Conservation (phyloP, 2,797 vertebrate genomes). For the Eulemur rubriventer region DNA sequence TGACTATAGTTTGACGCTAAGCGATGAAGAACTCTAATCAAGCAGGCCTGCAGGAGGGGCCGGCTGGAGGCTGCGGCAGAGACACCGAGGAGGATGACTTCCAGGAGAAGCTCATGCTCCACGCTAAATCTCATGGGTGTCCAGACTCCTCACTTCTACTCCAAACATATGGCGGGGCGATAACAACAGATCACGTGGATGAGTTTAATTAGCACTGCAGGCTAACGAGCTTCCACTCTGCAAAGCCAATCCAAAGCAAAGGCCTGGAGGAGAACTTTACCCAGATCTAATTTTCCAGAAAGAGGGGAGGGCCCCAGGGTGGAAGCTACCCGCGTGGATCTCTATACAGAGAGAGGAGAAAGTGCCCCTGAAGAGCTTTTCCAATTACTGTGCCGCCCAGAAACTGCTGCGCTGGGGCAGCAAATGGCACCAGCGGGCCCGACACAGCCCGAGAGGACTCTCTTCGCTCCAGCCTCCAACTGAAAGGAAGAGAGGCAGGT, state of each 20-base stretch:
- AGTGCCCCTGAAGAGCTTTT: background rate
- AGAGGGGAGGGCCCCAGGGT: background rate
- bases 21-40: background rate
- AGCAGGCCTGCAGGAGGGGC: background rate
- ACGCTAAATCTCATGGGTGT: background rate
- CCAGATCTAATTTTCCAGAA: slow-evolving; percentile 19
- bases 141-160: background rate
- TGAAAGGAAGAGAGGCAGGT: background rate
- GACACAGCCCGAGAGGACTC: accelerated
- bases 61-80: background rate
- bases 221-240: background rate
- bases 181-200: background rate
- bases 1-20: background rate
- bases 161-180: background rate
- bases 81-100: background rate
- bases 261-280: slow-evolving; percentile 11
- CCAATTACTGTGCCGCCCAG: background rate
- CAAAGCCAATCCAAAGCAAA: background rate
- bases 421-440: background rate
- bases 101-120: background rate
- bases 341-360: background rate
- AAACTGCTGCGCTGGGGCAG: background rate
- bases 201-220: background rate
- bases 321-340: background rate
- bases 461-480: background rate